Base-by-base conservation (phyloP, 2,797 vertebrate species). In the Vireo griseus region DNA sequence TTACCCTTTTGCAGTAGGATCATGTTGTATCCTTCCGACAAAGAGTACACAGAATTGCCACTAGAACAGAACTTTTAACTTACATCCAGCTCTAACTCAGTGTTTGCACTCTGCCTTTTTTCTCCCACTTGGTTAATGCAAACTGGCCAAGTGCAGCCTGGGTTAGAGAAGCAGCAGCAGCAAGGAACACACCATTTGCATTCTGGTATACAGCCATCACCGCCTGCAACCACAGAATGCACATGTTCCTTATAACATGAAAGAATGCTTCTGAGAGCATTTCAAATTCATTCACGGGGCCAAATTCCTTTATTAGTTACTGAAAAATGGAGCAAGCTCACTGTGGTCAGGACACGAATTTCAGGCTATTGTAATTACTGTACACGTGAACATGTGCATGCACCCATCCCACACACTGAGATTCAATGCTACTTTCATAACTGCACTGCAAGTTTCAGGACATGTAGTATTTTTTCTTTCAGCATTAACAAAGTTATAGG, bases 231-330 rank as follows among this genome's bases (percentile, higher is more conserved):
- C 82, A 47, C 25, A 61, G 72, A 76, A 74, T 24, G 68, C 87
- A 92, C 39, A 19, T 88, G 84, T 87, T 95, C 87, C 89, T 75
- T 89, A 15, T 58, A 94, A 92, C 50, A 80, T 9, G 9, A 72
- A 91, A 83, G 75, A 95, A 95, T 74, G 82, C 44, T 86, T 71
- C 68, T 91, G 35, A 83, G 50, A 88, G 58, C 11, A 1, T 67
- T 86, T 92, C 79, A 90, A 39, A 91, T 71, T 61, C 85, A 78
- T 31, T 58, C 76, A 75, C 18, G 5, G 35, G 57, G 90, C 76
- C 76, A 94, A 94, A 95, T 89, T 92, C 92, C 86, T 79, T 82
- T 69, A 88, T 47, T 9, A 63, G 59, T 87, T 79, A 74, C 63
- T 73, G 81, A 93, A 50, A 93, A 94, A 71, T 25, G 59, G 28